Evolutionary conservation across 2,113 vertebrate species (phyloP).

Genomic region (Cyprinus carpio): DNA sequence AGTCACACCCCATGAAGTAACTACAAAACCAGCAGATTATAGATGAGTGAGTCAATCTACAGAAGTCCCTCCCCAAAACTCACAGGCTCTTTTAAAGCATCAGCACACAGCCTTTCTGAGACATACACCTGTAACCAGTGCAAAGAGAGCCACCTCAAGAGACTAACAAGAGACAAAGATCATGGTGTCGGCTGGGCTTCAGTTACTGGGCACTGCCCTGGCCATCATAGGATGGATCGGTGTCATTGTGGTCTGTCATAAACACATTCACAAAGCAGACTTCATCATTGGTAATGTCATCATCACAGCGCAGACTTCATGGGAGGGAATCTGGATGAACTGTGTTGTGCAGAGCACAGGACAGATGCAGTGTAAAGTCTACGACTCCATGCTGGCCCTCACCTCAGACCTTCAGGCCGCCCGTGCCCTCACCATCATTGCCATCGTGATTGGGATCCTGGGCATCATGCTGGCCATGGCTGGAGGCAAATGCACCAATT

Average conservation of each 20-base stretch:
- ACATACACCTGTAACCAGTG: background rate
- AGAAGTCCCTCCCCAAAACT: slow-evolving; percentile 44
- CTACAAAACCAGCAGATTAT: slow-evolving; percentile 48
- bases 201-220: slow-evolving; percentile 73
- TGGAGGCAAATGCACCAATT: slow-evolving; percentile 79
- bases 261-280: slow-evolving; percentile 78
- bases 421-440: slow-evolving; percentile 70
- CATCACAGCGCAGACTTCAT: slow-evolving; percentile 70
- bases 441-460: slow-evolving; percentile 72
- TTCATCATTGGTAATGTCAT: slow-evolving; percentile 78
- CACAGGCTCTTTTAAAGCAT: slow-evolving; percentile 18
- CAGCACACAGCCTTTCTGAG: background rate
- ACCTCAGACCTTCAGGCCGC: slow-evolving; percentile 75
- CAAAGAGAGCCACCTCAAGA: background rate
- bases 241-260: slow-evolving; percentile 68
- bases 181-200: slow-evolving; percentile 76
- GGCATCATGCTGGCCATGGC: slow-evolving; percentile 75
- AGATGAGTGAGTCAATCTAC: slow-evolving; percentile 21
- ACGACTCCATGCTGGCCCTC: slow-evolving; percentile 80
- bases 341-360: slow-evolving; percentile 79
- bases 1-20: background rate
- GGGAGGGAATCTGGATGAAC: slow-evolving; percentile 80
- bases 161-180: background rate
- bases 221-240: slow-evolving; percentile 77
- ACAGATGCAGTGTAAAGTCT: slow-evolving; percentile 82